These are phyloP conservation scores for Xestia ashworthii DNA, from an alignment of 2,888 invertebrate species.

Conservation along the genomic window DNA sequence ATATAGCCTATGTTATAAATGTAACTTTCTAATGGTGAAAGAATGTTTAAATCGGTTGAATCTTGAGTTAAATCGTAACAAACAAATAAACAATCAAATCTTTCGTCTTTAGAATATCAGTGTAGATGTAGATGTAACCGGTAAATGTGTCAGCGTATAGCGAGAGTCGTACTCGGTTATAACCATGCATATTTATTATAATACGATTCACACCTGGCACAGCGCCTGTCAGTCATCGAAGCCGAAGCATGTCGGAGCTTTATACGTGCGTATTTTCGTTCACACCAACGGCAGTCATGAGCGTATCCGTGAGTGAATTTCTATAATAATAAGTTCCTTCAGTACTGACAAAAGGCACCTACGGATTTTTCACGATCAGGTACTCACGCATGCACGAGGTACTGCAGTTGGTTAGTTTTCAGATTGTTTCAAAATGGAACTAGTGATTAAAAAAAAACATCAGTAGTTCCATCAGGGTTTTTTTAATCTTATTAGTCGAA, in stretches of 20 bases:
- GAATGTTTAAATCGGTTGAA: too few species aligned
- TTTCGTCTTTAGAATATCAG: too few species aligned
- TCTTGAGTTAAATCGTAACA: too few species aligned
- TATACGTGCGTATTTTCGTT: not conserved
- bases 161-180: not conserved
- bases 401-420: too few species aligned
- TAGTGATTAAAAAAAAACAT: too few species aligned
- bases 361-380: not conserved
- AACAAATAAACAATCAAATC: too few species aligned
- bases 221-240: not conserved
- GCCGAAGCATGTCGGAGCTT: not conserved
- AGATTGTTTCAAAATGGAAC: too few species aligned
- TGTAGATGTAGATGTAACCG: not conserved
- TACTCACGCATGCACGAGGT: too few species aligned
- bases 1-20: too few species aligned
- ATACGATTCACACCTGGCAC: slow-evolving; percentile 5
- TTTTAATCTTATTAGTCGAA: too few species aligned
- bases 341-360: not conserved
- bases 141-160: not conserved
- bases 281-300: not conserved
- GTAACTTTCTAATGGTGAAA: too few species aligned
- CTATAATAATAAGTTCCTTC: not conserved
- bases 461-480: too few species aligned
- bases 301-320: not conserved
- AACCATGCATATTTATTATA: not conserved